A percentile compares a stretch with the other conserved stretches of the same genome.
Conservation (phyloP, 2,113 vertebrate genomes). For the Anas platyrhynchos region DNA sequence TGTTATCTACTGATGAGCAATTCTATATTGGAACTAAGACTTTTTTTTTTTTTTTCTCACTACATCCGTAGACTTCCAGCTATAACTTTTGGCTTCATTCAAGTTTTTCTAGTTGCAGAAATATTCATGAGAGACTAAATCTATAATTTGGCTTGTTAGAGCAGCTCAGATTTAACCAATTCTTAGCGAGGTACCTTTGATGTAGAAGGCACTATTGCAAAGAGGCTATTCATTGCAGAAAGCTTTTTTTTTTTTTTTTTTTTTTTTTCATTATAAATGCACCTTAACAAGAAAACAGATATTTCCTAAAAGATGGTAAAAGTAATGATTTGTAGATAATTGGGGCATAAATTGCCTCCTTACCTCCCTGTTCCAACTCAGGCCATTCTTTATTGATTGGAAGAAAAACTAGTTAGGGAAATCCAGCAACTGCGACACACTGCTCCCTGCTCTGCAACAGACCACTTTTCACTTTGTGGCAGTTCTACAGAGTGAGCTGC, state of each 20-base stretch:
- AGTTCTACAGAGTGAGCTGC: not conserved
- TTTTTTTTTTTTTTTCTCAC: not conserved
- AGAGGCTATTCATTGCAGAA: not conserved
- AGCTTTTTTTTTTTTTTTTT: too few relatives aligned
- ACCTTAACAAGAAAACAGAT: not conserved
- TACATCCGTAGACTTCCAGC: not conserved
- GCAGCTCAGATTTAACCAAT: not conserved
- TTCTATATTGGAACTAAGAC: not conserved
- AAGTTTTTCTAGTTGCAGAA: not conserved
- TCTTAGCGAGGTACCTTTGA: not conserved
- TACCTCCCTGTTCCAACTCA: not conserved
- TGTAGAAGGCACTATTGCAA: not conserved
- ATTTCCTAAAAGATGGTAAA: not conserved
- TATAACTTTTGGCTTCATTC: not conserved
- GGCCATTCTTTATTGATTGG: not conserved
- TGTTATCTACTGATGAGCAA: not conserved
- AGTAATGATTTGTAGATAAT: conserved; percentile 25
- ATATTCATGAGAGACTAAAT: not conserved
- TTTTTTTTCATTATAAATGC: not conserved
- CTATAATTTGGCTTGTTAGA: not conserved
- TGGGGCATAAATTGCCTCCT: not conserved
- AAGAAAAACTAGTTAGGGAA: not conserved
- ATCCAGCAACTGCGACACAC: not conserved
- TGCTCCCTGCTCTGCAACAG: not conserved
- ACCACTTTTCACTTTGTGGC: not conserved